phyloP scores from a whole-genome alignment of 1,140 invertebrate genomes.

The Eciton burchellii region DNA sequence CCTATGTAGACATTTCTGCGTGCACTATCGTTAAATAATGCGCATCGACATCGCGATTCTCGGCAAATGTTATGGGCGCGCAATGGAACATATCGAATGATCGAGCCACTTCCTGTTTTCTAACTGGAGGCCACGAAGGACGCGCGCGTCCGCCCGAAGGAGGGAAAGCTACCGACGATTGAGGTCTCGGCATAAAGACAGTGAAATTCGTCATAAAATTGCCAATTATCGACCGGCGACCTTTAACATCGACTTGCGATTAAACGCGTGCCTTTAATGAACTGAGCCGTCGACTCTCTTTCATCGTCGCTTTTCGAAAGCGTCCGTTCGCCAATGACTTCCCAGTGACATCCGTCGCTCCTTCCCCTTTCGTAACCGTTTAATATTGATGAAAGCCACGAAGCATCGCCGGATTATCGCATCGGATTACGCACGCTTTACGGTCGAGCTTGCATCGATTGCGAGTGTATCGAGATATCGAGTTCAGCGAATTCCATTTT shows the following conservation, averaged over 20 bases:
- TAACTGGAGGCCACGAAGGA: slow-evolving; percentile 41
- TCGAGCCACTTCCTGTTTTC: slow-evolving; percentile 50
- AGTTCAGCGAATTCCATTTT: slow-evolving; percentile 20
- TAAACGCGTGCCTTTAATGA: slow-evolving; percentile 40
- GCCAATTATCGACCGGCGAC: slow-evolving; percentile 44
- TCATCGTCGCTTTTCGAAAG: slow-evolving; percentile 53
- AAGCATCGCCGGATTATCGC: slow-evolving; percentile 28
- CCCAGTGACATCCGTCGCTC: neutral
- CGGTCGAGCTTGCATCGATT: slow-evolving; percentile 26
- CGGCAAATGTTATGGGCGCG: slow-evolving; percentile 1
- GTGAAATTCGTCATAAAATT: slow-evolving; percentile 64
- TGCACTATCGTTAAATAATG: neutral
- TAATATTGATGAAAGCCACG: slow-evolving; percentile 45
- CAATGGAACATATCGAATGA: slow-evolving; percentile 48
- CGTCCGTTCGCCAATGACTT: slow-evolving; percentile 19
- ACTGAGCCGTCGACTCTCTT: slow-evolving; percentile 34
- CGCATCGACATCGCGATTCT: neutral
- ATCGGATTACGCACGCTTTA: slow-evolving; percentile 29
- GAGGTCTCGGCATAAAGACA: slow-evolving; percentile 47
- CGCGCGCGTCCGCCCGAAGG: slow-evolving; percentile 49
- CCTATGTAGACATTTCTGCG: no score
- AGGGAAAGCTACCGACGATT: slow-evolving; percentile 54
- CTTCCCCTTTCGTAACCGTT: slow-evolving; percentile 48
- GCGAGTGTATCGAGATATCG: no score
- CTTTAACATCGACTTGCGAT: slow-evolving; percentile 35